Conservation (phyloP, 2,113 vertebrate species). For the Bujurquina vittata region DNA sequence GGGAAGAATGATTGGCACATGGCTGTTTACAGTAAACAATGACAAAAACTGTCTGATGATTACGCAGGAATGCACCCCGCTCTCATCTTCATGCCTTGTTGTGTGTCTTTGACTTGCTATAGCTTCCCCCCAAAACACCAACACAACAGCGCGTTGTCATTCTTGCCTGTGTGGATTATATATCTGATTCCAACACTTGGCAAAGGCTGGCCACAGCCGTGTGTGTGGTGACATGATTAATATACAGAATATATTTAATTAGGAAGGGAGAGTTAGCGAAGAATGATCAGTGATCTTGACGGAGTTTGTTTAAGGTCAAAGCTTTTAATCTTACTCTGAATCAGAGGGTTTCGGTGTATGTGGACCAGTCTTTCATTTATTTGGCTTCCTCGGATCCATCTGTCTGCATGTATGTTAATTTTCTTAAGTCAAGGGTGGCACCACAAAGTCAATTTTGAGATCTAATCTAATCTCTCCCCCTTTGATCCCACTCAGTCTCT, state of each 20-base stretch:
- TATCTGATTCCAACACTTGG: slow-evolving; percentile 7
- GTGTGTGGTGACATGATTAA: background rate
- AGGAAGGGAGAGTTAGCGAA: background rate
- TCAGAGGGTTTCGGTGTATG: background rate
- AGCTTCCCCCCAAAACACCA: slow-evolving; percentile 9
- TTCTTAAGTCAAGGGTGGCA: slow-evolving; percentile 67
- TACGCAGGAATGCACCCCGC: slow-evolving; percentile 70
- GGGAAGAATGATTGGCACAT: slow-evolving; percentile 65
- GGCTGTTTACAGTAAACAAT: slow-evolving; percentile 76
- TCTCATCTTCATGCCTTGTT: slow-evolving; percentile 45
- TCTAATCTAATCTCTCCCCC: slow-evolving; percentile 69
- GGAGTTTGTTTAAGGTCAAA: background rate
- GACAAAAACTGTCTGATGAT: slow-evolving; percentile 58
- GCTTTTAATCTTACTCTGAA: background rate
- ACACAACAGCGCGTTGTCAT: slow-evolving; percentile 21
- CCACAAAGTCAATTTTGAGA: slow-evolving; percentile 66
- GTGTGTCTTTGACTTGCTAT: background rate
- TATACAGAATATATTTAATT: slow-evolving; percentile 14
- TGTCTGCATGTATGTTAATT: slow-evolving; percentile 56
- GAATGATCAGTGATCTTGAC: background rate
- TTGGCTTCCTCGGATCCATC: slow-evolving; percentile 25
- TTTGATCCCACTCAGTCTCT: slow-evolving; percentile 55
- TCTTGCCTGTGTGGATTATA: slow-evolving; percentile 35
- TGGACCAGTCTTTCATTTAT: slow-evolving; percentile 9
- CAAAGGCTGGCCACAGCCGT: background rate